Evolutionary conservation across 1,140 invertebrate species (phyloP), one percentile per base, ranked within the genome.

Genomic region (Telenomus remus): DNA sequence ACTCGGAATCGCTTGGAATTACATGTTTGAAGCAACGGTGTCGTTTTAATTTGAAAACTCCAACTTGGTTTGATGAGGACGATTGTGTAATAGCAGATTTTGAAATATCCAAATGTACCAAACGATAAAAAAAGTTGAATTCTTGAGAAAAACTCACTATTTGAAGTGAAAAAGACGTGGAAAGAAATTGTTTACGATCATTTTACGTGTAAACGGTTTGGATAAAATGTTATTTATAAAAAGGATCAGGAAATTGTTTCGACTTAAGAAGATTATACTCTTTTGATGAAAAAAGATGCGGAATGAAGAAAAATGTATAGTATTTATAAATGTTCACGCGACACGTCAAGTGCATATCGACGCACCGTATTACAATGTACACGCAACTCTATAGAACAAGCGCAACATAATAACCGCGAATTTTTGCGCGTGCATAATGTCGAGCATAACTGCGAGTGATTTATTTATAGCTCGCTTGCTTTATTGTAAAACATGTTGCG

Each of bases 401-500:
- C 59, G 50, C 60, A 57, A 60, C 49, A 69, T 75, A 79, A 80
- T 68, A 59, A 65, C n/a, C 73, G 77, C 76, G 79, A 76, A 84
- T 82, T 80, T 76, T 64, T 48, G 80, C 75, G 75, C 76, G 80
- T 85, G 74, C 80, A 83, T 83, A 83, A 82, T 82, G 48, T 68
- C 70, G 71, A 80, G 81, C 85, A 85, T 84, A 86, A 84, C 78
- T 79, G 76, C 19, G 19, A 83, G 77, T 80, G 68, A 78, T 84
- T 84, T 87, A 87, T 87, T 87, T 85, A 85, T 86, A 87, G 80
- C 73, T 68, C 76, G 73, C 60, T 76, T 79, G n/a, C 74, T 80
- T 85, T 86, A 82, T 84, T 85, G 79, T 85, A 80, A 82, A 84
- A 81, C 63, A 71, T 43, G 68, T 86, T 86, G 72, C 81, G 81